Percentiles rank a stretch among this genome's conserved stretches.
These are phyloP conservation scores for Mixornis gularis DNA, from an alignment of 2,113 vertebrate genomes.

Conservation along the genomic window DNA sequence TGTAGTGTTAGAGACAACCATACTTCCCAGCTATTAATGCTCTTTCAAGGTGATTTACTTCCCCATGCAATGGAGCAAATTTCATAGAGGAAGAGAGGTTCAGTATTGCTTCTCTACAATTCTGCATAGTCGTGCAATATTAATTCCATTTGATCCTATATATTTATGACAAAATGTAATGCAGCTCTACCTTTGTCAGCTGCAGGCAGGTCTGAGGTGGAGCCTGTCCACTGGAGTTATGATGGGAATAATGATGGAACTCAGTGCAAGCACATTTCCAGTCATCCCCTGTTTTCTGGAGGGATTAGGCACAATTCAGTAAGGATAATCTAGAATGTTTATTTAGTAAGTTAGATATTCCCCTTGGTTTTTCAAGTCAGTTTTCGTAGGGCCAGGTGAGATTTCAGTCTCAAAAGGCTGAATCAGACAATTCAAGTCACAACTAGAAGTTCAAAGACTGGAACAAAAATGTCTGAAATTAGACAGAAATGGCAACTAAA, in stretches of 20 bases:
- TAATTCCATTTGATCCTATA: not conserved
- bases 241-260: not conserved
- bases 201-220: not conserved
- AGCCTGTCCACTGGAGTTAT: not conserved
- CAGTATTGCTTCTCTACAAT: not conserved
- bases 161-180: not conserved
- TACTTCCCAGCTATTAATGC: not conserved
- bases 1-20: not conserved
- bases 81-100: not conserved
- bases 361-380: not conserved
- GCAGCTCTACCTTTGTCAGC: not conserved
- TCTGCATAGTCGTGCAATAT: not conserved
- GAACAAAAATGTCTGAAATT: not conserved
- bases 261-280: not conserved
- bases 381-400: not conserved
- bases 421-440: not conserved
- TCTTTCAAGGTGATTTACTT: not conserved
- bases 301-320: not conserved
- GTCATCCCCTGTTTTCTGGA: not conserved
- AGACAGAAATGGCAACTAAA: not conserved
- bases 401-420: not conserved
- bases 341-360: not conserved
- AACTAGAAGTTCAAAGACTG: not conserved
- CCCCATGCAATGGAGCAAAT: not conserved
- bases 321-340: not conserved